A percentile compares a stretch with the other conserved stretches of the same genome.
Evolutionary conservation across 2,113 vertebrate species (phyloP).

Genomic region (Zosterops hypoxanthus): DNA sequence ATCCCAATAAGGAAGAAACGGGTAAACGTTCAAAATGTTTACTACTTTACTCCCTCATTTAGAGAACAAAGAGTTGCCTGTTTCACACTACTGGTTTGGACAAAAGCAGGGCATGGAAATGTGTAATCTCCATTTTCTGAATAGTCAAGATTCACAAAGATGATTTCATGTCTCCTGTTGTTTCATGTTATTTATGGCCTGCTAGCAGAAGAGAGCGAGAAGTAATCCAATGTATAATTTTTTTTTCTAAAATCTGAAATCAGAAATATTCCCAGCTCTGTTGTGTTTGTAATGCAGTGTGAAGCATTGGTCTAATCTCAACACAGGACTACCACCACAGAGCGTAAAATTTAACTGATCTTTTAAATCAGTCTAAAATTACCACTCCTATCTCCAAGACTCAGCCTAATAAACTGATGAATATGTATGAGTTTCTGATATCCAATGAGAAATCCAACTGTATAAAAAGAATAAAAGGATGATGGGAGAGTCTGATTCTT

Average conservation of each 20-base stretch:
- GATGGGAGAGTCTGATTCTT: no score
- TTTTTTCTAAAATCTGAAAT: neutral
- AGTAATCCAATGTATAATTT: neutral
- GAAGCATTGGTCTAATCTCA: neutral
- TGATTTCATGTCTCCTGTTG: neutral
- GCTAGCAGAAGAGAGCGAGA: neutral
- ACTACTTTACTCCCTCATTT: conserved; percentile 18
- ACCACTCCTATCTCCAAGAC: neutral
- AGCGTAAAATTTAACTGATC: neutral
- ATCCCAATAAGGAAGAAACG: neutral
- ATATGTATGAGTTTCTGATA: conserved; percentile 13
- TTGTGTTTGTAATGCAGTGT: neutral
- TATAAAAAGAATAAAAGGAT: no score
- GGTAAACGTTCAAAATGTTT: conserved; percentile 34
- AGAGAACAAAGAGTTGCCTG: conserved; percentile 44
- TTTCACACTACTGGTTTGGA: neutral
- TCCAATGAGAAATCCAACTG: no score
- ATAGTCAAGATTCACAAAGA: conserved; percentile 16
- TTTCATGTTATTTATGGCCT: neutral
- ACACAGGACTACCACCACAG: neutral
- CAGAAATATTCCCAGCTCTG: neutral
- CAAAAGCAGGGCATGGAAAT: conserved; percentile 30
- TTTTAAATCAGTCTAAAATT: neutral
- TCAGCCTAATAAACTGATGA: conserved; percentile 15
- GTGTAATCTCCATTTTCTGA: conserved; percentile 54